These are phyloP conservation scores for Arrhamphus sclerolepis DNA, from an alignment of 2,797 vertebrate species.

Conservation along the genomic window DNA sequence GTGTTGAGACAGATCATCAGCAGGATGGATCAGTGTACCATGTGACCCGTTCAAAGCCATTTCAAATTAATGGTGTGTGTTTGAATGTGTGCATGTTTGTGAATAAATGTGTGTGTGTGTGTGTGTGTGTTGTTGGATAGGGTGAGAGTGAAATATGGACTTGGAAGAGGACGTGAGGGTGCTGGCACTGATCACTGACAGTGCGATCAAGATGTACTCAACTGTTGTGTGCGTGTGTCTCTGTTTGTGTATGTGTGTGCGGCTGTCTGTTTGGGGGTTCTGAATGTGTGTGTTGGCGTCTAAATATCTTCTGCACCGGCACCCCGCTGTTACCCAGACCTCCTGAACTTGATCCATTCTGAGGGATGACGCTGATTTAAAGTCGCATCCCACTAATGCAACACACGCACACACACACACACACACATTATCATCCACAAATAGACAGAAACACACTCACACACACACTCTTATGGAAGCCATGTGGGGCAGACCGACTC, in stretches of 20 bases:
- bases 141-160: conserved; percentile 73
- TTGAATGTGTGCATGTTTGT: conserved; percentile 19
- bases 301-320: conserved; percentile 45
- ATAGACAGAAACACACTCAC: conserved; percentile 18
- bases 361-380: conserved; percentile 81
- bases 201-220: conserved; percentile 89
- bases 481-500: conserved; percentile 88
- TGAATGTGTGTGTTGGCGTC: conserved; percentile 45
- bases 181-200: conserved; percentile 82
- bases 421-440: conserved; percentile 10
- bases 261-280: conserved; percentile 15
- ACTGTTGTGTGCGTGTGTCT: conserved; percentile 64
- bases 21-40: conserved; percentile 30
- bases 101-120: conserved; percentile 20
- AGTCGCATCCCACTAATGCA: conserved; percentile 71
- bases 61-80: conserved; percentile 6
- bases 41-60: conserved; percentile 36
- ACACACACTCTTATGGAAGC: conserved; percentile 83
- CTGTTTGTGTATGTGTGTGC: conserved; percentile 38
- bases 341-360: conserved; percentile 62
- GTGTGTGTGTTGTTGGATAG: conserved; percentile 39
- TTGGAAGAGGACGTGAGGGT: conserved; percentile 58
- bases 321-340: conserved; percentile 18
- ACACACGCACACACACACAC: conserved; percentile 26
- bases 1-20: conserved; percentile 49